Evolutionary conservation across 2,797 vertebrate genomes (phyloP).

Genomic region (Microctenopoma steveboyesi): DNA sequence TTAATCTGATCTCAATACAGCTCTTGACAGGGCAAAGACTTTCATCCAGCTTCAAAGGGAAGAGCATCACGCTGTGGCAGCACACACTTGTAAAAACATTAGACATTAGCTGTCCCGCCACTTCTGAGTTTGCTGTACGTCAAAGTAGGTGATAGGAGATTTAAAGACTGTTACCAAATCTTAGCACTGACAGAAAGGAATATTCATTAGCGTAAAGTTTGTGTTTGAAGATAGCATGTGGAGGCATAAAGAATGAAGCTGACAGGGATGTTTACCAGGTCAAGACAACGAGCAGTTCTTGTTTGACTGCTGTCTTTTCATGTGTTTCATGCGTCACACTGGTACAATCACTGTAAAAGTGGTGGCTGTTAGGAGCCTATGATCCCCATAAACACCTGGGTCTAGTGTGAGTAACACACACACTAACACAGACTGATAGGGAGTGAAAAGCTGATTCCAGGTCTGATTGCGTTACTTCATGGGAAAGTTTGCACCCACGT

Average conservation of each 20-base stretch:
- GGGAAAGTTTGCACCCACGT: slow-evolving; percentile 46
- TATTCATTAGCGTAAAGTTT: background rate
- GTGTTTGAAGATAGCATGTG: background rate
- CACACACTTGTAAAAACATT: slow-evolving; percentile 46
- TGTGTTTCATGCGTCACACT: slow-evolving; percentile 62
- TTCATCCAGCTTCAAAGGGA: slow-evolving; percentile 65
- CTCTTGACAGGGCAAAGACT: slow-evolving; percentile 47
- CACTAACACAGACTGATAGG: slow-evolving; percentile 6
- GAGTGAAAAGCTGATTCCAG: slow-evolving; percentile 41
- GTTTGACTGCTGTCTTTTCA: slow-evolving; percentile 52
- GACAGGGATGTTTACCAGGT: slow-evolving; percentile 31
- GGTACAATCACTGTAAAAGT: slow-evolving; percentile 63
- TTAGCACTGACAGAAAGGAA: background rate
- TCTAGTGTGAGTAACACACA: slow-evolving; percentile 22
- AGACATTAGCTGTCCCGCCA: slow-evolving; percentile 28
- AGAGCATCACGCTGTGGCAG: slow-evolving; percentile 16
- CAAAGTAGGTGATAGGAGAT: slow-evolving; percentile 9
- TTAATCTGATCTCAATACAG: slow-evolving; percentile 43
- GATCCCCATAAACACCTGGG: slow-evolving; percentile 70
- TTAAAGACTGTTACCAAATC: slow-evolving; percentile 4
- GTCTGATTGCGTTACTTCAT: slow-evolving; percentile 50
- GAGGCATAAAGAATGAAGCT: background rate
- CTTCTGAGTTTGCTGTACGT: slow-evolving; percentile 16
- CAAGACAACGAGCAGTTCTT: slow-evolving; percentile 17
- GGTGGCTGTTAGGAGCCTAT: slow-evolving; percentile 51